These are phyloP conservation scores for Ambastaia sidthimunki DNA, from an alignment of 2,797 vertebrate genomes.

Conservation along the genomic window DNA sequence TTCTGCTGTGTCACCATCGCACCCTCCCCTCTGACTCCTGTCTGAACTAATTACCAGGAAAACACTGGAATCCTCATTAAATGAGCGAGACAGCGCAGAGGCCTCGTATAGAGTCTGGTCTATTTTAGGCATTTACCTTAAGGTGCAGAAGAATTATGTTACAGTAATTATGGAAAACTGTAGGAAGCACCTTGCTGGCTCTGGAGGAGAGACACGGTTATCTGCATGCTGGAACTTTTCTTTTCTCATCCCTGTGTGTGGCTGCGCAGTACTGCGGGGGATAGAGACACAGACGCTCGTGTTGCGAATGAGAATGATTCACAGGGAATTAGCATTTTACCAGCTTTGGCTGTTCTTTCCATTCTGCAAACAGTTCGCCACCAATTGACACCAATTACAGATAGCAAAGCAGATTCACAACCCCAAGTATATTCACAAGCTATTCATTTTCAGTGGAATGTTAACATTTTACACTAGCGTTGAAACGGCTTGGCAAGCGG, in stretches of 20 bases:
- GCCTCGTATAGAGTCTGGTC: background rate
- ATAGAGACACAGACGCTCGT: conserved; percentile 42
- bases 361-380: conserved; percentile 46
- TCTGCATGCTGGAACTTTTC: conserved; percentile 54
- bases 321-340: conserved; percentile 50
- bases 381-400: conserved; percentile 53
- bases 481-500: conserved; percentile 24
- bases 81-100: conserved; percentile 38
- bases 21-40: conserved; percentile 35
- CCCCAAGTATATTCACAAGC: conserved; percentile 41
- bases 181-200: conserved; percentile 44
- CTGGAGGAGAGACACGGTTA: conserved; percentile 40
- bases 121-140: conserved; percentile 48
- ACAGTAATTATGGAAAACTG: conserved; percentile 53
- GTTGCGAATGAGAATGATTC: conserved; percentile 58
- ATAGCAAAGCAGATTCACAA: conserved; percentile 33
- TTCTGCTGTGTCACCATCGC: conserved; percentile 11
- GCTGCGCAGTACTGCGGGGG: conserved; percentile 38
- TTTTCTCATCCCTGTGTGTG: conserved; percentile 35
- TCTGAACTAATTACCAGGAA: conserved; percentile 61
- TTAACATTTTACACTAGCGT: conserved; percentile 25
- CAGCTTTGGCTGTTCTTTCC: conserved; percentile 43
- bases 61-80: conserved; percentile 54
- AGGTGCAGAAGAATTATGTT: conserved; percentile 42
- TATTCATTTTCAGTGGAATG: conserved; percentile 12